Evolutionary conservation across 2,113 vertebrate genomes (phyloP).

Genomic region (Acrocephalus arundinaceus): DNA sequence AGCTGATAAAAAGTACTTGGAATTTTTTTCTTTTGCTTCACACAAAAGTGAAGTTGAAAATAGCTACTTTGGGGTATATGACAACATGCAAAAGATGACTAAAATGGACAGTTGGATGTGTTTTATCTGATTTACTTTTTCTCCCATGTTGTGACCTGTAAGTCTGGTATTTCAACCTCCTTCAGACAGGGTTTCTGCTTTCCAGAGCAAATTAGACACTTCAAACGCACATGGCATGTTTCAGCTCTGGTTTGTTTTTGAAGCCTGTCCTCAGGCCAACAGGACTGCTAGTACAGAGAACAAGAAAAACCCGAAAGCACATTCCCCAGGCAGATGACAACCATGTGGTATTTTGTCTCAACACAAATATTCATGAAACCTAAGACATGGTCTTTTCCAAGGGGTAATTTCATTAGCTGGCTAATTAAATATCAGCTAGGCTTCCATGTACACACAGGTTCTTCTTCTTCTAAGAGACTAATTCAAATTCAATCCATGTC

Average conservation of each 20-base stretch:
- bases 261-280: slow-evolving; percentile 19
- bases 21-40: not conserved
- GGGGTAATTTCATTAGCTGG: not conserved
- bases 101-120: not conserved
- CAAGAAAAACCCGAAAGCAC: not conserved
- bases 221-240: not conserved
- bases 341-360: not conserved
- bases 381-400: not conserved
- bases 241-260: not conserved
- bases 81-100: not conserved
- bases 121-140: not conserved
- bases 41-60: not conserved
- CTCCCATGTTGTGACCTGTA: not conserved
- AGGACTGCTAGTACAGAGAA: not conserved
- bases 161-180: slow-evolving; percentile 50
- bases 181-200: not conserved
- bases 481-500: not conserved
- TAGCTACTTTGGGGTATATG: not conserved
- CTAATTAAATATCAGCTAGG: not conserved
- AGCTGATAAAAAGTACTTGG: not conserved
- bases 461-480: not conserved
- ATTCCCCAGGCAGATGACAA: not conserved
- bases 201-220: slow-evolving; percentile 19
- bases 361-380: not conserved
- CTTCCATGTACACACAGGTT: not conserved